Evolutionary conservation across 2,888 invertebrate species (phyloP), one percentile per base, ranked within the genome.

Genomic region (Lordiphosa andalusiaca): DNA sequence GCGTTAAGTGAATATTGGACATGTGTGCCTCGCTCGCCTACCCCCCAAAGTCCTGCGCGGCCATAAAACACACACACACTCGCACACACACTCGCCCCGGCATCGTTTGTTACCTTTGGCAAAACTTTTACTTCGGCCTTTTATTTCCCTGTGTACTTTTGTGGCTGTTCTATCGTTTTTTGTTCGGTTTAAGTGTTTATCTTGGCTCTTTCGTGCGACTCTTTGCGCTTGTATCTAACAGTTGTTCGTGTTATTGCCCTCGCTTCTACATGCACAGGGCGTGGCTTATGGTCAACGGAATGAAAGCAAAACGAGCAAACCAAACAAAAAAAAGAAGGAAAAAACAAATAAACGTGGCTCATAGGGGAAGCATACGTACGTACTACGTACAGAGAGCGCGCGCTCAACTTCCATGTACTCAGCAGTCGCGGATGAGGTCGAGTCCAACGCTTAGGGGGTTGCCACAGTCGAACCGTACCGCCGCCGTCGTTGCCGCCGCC

Each of bases 271-370:
- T 75, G 75, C 75, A 72, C 75, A 84, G 87, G 88, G 88, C 88
- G 88, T 88, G 88, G 88, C 87, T 87, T 87, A 73, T 82, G 85
- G 84, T 84, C 86, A 80, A 63, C 67, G 63, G 65, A 66, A 77
- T 56, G 67, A 49, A 61, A 41, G 37, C 41, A 44, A 35, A 50
- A 55, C 48, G 60, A 54, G 42, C 58, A 40, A 16, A 16, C 19
- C 19, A 19, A 19, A 19, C 2, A 19, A 19, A 4, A 50, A 23
- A 48, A 49, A 48, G 68, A 65, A 56, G 16, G 2, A 53, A 58
- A n/a, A n/a, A n/a, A n/a, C n/a, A n/a, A n/a, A n/a, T n/a, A n/a
- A 55, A 58, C 56, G 16, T 53, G 52, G 42, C 54, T 67, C 65
- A 61, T 76, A 73, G 81, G 78, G 78, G 67, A 74, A 77, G 69